Conservation (phyloP, 2,797 vertebrate species). For the Sternotherus odoratus region DNA sequence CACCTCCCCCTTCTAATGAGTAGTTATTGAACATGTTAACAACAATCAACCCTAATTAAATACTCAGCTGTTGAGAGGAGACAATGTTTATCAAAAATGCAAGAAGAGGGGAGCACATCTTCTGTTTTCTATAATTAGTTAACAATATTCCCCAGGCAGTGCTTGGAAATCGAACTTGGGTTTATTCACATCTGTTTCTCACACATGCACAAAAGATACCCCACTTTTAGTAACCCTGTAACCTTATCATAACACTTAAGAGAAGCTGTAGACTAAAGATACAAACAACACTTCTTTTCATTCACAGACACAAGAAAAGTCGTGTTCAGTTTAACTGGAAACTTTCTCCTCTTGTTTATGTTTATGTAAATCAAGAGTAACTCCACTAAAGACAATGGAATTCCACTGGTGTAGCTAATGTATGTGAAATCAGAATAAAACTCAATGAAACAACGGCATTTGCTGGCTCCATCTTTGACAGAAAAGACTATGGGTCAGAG, state of each 20-base stretch:
- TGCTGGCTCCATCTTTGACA: no score
- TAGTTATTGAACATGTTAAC: conserved; percentile 91
- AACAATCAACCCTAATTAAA: conserved; percentile 97
- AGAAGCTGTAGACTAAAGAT: neutral
- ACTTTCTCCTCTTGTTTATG: neutral
- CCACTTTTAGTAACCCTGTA: neutral
- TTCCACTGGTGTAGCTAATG: neutral
- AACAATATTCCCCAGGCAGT: conserved; percentile 84
- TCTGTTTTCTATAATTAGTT: conserved; percentile 90
- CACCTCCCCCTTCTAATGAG: conserved; percentile 89
- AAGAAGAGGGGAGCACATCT: conserved; percentile 74
- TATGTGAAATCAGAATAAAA: neutral
- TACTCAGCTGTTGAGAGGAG: conserved; percentile 90
- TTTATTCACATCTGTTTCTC: conserved; percentile 67
- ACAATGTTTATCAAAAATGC: conserved; percentile 85
- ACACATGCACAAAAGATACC: conserved; percentile 35
- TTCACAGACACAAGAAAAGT: neutral
- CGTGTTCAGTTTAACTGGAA: neutral
- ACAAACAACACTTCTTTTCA: neutral
- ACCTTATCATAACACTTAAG: neutral
- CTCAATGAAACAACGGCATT: neutral
- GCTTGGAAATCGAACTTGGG: conserved; percentile 79
- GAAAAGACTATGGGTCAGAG: neutral
- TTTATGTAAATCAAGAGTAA: neutral
- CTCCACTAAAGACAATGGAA: neutral